Evolutionary conservation across 2,113 vertebrate genomes (phyloP), one percentile per base, ranked within the genome.

Genomic region (Procavia capensis): DNA sequence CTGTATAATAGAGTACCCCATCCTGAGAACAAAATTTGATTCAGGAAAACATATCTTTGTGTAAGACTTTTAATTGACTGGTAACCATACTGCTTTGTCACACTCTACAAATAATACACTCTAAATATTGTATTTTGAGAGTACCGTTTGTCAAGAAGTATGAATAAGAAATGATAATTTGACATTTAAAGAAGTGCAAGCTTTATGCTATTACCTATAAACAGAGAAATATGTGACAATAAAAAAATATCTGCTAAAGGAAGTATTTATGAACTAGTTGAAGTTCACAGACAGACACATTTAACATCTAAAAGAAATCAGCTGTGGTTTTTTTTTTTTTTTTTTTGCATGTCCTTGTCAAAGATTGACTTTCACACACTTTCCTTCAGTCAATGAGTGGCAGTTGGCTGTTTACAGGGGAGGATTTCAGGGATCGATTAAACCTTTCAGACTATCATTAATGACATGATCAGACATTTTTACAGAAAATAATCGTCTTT

Each of bases 91-190:
- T 19, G 68, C 90, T 92, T 94, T 95, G 19, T 47, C 83, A 36
- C 78, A 63, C 75, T 75, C 74, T 86, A 17, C 36, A 88, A 90
- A 70, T 96, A 90, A 95, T 78, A 50, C 50, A 50, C 47, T 91
- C 50, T 61, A 90, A 96, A 92, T 93, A 94, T 83, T 80, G 85
- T 93, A 85, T 89, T 96, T 93, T 76, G 31, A 93, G 36, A 88
- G 22, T 31, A 82, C 75, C 45, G 45, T 64, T 86, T 97, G 76
- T 95, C 86, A 89, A 96, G 54, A 78, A 68, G 59, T 92, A 81
- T 91, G 63, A 93, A 97, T 94, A 93, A 93, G 57, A 88, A 95
- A 95, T 94, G 63, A 76, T 95, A 95, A 97, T 92, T 92, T 95
- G 88, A 88, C 75, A 95, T 94, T 95, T 92, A 79, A 83, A 91